A percentile compares a stretch with the other conserved stretches of the same genome.
These are phyloP conservation scores for Motacilla alba DNA, from an alignment of 2,113 vertebrate species.

Conservation along the genomic window DNA sequence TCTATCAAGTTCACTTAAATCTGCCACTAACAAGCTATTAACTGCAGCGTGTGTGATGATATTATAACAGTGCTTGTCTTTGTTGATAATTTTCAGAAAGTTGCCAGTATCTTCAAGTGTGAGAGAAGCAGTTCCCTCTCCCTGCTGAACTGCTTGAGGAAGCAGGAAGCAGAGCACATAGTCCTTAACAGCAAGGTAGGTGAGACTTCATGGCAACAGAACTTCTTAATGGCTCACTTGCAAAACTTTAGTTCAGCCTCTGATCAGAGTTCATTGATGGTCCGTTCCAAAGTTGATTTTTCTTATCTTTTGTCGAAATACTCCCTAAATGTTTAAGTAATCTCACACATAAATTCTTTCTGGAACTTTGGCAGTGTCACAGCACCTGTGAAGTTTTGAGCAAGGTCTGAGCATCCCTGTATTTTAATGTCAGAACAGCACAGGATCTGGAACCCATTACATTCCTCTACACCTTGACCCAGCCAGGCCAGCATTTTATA, in stretches of 20 bases:
- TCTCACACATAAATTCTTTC: background rate
- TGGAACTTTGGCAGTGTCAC: background rate
- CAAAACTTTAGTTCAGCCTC: background rate
- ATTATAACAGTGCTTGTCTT: background rate
- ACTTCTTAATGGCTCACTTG: background rate
- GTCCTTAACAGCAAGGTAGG: background rate
- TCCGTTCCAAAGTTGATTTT: background rate
- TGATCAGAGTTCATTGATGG: background rate
- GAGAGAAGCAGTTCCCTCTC: background rate
- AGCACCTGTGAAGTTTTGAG: background rate
- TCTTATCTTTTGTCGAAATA: background rate
- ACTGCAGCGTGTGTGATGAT: background rate
- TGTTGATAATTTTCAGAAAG: conserved; percentile 9
- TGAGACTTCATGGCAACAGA: background rate
- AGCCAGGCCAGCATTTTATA: background rate
- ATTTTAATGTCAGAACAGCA: background rate
- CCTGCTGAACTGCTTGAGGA: conserved; percentile 15
- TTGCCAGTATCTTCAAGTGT: conserved; percentile 16
- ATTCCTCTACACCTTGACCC: background rate
- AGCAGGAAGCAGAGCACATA: background rate
- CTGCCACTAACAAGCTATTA: background rate
- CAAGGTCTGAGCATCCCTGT: background rate
- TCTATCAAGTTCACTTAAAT: background rate
- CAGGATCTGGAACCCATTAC: background rate
- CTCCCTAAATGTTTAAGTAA: background rate